A percentile compares a stretch with the other conserved stretches of the same genome.
Evolutionary conservation across 2,888 invertebrate genomes (phyloP).

Genomic region (Dasysyrphus tricinctus): DNA sequence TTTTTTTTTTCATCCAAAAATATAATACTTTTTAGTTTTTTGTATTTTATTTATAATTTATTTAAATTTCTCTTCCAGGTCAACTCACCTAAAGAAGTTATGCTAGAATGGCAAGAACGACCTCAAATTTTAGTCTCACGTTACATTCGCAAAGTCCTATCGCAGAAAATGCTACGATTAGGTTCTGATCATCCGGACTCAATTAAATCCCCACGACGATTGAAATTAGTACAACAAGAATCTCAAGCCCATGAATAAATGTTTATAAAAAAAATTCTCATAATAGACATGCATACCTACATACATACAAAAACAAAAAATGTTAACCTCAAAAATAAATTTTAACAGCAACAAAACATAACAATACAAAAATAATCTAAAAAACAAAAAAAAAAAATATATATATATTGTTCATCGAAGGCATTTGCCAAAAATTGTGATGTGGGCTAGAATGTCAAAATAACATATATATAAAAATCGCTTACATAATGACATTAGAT

Average conservation of each 20-base stretch:
- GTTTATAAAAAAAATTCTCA: conserved; percentile 15
- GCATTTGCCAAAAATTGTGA: conserved; percentile 65
- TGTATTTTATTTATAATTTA: too few relatives aligned
- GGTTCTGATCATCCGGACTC: conserved; percentile 91
- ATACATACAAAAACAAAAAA: conserved; percentile 1
- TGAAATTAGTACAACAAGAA: conserved; percentile 95
- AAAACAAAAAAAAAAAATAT: background rate
- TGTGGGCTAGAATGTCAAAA: conserved; percentile 36
- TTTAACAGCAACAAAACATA: background rate
- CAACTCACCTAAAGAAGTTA: conserved; percentile 92
- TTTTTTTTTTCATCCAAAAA: too few relatives aligned
- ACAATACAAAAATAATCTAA: conserved; percentile 9
- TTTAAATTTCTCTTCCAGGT: conserved; percentile 85
- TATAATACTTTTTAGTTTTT: too few relatives aligned
- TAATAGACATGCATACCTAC: background rate
- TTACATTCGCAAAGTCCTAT: conserved; percentile 92
- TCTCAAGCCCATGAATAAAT: conserved; percentile 94
- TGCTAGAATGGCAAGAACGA: conserved; percentile 95
- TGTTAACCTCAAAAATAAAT: conserved; percentile 45
- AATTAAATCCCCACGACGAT: conserved; percentile 93
- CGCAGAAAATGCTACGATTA: conserved; percentile 88
- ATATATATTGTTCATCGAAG: conserved; percentile 67
- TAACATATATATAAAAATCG: conserved; percentile 29
- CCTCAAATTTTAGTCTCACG: conserved; percentile 93
- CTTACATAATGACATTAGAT: conserved; percentile 66